Conservation (phyloP, 2,888 invertebrate species). For the Mechanitis mazaeus region DNA sequence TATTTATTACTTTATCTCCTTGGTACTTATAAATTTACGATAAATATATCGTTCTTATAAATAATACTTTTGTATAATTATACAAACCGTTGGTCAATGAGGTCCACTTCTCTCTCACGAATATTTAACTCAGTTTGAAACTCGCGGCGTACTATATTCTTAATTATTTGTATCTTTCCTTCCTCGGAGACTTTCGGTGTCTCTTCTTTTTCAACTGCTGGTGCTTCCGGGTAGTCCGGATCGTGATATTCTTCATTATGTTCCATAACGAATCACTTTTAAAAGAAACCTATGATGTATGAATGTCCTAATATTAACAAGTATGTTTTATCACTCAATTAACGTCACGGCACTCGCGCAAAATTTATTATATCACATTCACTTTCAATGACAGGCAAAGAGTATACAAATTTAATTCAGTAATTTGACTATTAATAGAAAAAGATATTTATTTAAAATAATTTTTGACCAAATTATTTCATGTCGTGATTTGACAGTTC, state of each 20-base stretch:
- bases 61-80: neutral
- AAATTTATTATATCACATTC: conserved; percentile 29
- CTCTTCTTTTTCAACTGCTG: conserved; percentile 45
- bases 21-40: neutral
- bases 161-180: conserved; percentile 69
- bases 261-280: conserved; percentile 52
- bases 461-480: conserved; percentile 49
- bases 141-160: conserved; percentile 81
- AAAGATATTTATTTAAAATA: conserved; percentile 39
- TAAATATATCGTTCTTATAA: conserved; percentile 6
- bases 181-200: conserved; percentile 47
- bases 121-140: conserved; percentile 82
- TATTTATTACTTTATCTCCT: neutral
- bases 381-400: conserved; percentile 18
- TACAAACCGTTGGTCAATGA: conserved; percentile 81
- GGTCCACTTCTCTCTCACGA: conserved; percentile 83
- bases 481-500: conserved; percentile 50
- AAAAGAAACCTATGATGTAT: conserved; percentile 34
- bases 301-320: conserved; percentile 41
- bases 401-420: conserved; percentile 10
- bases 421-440: conserved; percentile 6
- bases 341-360: conserved; percentile 36
- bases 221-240: conserved; percentile 73
- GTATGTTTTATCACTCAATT: conserved; percentile 20
- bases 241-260: conserved; percentile 74